These are phyloP conservation scores for Rhincodon typus DNA, from an alignment of 2,797 vertebrate species.

Conservation along the genomic window DNA sequence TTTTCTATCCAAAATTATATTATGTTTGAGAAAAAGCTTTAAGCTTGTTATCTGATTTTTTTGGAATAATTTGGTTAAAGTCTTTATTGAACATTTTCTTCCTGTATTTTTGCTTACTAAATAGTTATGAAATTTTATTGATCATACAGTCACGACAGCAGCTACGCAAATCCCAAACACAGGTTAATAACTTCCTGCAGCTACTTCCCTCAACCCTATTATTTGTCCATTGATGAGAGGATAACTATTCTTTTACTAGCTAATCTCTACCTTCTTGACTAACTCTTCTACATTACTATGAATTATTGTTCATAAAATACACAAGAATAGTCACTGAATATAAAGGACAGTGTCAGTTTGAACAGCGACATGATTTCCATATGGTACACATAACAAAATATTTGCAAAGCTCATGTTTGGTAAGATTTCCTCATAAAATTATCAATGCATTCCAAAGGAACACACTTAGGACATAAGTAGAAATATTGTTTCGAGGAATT, in stretches of 20 bases:
- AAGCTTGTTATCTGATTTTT: constrained; percentile 31
- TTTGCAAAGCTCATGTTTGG: background rate
- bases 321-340: background rate
- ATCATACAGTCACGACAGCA: background rate
- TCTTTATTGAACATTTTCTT: constrained; percentile 28
- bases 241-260: background rate
- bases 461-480: background rate
- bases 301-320: background rate
- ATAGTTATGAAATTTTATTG: constrained; percentile 11
- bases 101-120: constrained; percentile 6
- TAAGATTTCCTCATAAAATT: background rate
- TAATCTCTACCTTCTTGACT: background rate
- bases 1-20: background rate
- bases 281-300: background rate
- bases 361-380: background rate
- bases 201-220: background rate
- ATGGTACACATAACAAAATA: background rate
- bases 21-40: constrained; percentile 34
- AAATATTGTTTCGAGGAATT: background rate
- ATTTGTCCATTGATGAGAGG: constrained; percentile 6
- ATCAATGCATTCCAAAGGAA: background rate
- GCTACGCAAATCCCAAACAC: background rate
- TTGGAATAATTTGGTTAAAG: constrained; percentile 34
- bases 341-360: background rate
- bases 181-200: background rate